Conservation (phyloP, 2,113 vertebrate species). For the Cisticola juncidis region DNA sequence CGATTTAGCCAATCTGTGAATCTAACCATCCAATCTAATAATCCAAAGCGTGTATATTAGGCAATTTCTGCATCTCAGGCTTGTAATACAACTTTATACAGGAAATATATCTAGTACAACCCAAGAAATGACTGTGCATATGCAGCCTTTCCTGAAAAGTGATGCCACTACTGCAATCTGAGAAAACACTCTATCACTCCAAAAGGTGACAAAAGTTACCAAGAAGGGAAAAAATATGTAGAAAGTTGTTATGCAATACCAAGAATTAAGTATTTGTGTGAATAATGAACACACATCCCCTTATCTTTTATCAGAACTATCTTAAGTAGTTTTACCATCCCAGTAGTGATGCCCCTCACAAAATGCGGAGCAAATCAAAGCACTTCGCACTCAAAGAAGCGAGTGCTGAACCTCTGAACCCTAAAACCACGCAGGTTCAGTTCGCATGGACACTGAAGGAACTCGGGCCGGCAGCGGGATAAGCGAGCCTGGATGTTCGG, state of each 20-base stretch:
- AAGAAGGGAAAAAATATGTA: neutral
- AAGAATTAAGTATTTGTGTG: neutral
- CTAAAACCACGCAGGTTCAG: no score
- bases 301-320: neutral
- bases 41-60: neutral
- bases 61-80: neutral
- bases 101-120: neutral
- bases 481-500: fast-evolving
- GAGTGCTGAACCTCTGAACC: neutral
- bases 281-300: neutral
- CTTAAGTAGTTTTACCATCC: neutral
- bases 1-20: neutral
- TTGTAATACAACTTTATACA: neutral
- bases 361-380: neutral
- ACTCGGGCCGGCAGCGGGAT: fast-evolving
- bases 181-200: neutral
- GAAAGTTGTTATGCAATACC: neutral
- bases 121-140: fast-evolving
- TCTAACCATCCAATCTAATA: neutral
- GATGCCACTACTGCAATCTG: neutral
- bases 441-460: fast-evolving
- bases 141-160: neutral
- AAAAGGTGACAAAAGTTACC: neutral
- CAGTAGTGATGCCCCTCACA: neutral
- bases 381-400: neutral